These are phyloP conservation scores for Melanophora roralis DNA, from an alignment of 2,888 invertebrate species.

Conservation along the genomic window DNA sequence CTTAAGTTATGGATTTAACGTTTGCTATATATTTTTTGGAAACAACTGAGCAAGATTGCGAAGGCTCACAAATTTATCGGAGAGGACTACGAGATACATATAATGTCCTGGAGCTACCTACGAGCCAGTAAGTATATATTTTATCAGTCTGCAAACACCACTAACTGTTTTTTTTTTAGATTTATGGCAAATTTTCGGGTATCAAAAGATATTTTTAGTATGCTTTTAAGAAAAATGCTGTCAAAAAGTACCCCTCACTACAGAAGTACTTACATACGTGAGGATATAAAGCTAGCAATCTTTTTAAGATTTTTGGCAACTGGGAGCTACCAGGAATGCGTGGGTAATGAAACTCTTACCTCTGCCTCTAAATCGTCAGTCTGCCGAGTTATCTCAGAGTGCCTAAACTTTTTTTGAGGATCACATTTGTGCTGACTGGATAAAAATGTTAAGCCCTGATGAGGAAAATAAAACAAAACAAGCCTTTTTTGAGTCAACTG, in stretches of 20 bases:
- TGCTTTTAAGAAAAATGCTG: background rate
- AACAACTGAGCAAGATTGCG: background rate
- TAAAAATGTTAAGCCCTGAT: background rate
- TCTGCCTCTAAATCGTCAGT: background rate
- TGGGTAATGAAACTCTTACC: background rate
- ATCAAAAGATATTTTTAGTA: conserved; percentile 4
- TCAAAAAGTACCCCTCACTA: background rate
- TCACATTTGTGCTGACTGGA: conserved; percentile 1
- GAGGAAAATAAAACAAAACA: background rate
- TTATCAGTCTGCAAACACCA: no score
- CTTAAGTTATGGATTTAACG: background rate
- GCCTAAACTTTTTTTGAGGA: conserved; percentile 4
- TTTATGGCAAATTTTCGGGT: conserved; percentile 9
- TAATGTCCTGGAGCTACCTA: background rate
- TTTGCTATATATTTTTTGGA: background rate
- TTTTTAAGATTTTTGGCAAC: background rate
- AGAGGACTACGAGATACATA: background rate
- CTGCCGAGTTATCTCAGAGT: background rate
- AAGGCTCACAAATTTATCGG: background rate
- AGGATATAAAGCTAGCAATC: background rate
- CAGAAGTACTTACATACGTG: background rate
- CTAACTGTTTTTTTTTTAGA: background rate
- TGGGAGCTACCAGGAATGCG: background rate
- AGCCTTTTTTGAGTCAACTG: background rate
- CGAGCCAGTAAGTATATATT: no score